Evolutionary conservation across 30 jellyfish, hydroid and myxozoan species (phyloP), one percentile per base, ranked within the genome.

Genomic region (Euphysa ruthae): DNA sequence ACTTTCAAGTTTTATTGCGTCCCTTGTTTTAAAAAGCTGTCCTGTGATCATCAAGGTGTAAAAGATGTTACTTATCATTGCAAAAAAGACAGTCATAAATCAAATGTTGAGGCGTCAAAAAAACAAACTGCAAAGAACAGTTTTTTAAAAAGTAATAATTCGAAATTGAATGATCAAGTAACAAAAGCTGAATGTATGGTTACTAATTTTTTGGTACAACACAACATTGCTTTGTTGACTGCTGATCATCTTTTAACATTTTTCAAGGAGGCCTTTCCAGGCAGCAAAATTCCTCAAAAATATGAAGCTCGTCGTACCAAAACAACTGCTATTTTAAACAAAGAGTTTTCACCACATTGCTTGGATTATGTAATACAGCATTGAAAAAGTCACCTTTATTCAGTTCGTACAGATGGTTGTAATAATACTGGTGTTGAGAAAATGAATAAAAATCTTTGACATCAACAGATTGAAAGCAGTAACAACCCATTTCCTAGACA

Each of bases 391-490:
- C n/a, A n/a, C n/a, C n/a, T n/a, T n/a, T n/a, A n/a, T n/a, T n/a
- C n/a, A n/a, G n/a, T n/a, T n/a, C n/a, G n/a, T n/a, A n/a, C n/a
- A n/a, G n/a, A n/a, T n/a, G n/a, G n/a, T n/a, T 78, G 87, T 34
- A 56, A 55, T 76, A 84, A 76, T 77, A 76, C 85, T 18, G 91
- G 91, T 19, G 5, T 76, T 12, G 79, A 43, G 14, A 66, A 76
- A 55, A 76, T 76, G 88, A 76, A 76, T n/a, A n/a, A n/a, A n/a
- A n/a, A n/a, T n/a, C 21, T 65, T 65, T 66, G 91, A 76, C 55
- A 62, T 66, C 68, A 66, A 76, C 6, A 31, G 68, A 30, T 76
- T 77, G 3, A 76, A 51, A 20, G 54, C 65, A 27, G 73, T 66
- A 10, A 52, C 80, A 4, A 51, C 43, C 34, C 79, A 76, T 33